Percentiles rank a stretch among this genome's conserved stretches.
Conservation (phyloP, 2,888 invertebrate genomes). For the Drosophila fungiperda region DNA sequence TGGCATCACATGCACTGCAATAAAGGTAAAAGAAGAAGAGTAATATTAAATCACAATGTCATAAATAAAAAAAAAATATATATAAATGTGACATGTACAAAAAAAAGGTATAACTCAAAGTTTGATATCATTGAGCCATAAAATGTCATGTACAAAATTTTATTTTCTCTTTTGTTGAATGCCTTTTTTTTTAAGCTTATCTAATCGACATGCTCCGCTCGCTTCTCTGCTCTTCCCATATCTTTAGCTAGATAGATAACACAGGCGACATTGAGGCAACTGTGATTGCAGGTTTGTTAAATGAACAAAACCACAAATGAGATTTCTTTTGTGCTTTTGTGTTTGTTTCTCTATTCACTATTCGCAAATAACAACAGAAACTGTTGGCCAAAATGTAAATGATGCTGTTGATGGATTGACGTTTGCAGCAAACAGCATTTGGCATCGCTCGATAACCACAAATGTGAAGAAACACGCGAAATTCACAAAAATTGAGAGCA, state of each 20-base stretch:
- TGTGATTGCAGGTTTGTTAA: constrained; percentile 47
- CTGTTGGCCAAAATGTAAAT: constrained; percentile 7
- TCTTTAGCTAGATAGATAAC: constrained; percentile 47
- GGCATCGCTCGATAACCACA: constrained; percentile 13
- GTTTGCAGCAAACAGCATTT: constrained; percentile 6
- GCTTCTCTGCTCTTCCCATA: constrained; percentile 19
- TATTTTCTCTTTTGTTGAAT: constrained; percentile 6
- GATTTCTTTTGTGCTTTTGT: neutral
- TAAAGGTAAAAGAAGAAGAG: constrained; percentile 8
- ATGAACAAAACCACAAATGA: constrained; percentile 22
- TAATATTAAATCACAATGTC: constrained; percentile 20
- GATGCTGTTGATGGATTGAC: constrained; percentile 7
- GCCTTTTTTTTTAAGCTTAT: constrained; percentile 29
- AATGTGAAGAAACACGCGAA: constrained; percentile 13
- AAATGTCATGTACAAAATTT: constrained; percentile 5
- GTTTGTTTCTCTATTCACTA: neutral
- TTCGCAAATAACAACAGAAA: constrained; percentile 10
- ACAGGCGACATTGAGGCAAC: constrained; percentile 28
- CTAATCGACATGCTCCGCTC: constrained; percentile 35
- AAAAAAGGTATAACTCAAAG: constrained; percentile 6
- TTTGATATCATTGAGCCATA: constrained; percentile 12
- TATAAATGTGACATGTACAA: constrained; percentile 8
- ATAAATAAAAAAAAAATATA: constrained; percentile 37
- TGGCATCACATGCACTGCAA: constrained; percentile 72
- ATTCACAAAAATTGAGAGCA: neutral